Evolutionary conservation across 37 sponge, comb jelly and placozoan species (phyloP).

Genomic region (Ephydatia muelleri): DNA sequence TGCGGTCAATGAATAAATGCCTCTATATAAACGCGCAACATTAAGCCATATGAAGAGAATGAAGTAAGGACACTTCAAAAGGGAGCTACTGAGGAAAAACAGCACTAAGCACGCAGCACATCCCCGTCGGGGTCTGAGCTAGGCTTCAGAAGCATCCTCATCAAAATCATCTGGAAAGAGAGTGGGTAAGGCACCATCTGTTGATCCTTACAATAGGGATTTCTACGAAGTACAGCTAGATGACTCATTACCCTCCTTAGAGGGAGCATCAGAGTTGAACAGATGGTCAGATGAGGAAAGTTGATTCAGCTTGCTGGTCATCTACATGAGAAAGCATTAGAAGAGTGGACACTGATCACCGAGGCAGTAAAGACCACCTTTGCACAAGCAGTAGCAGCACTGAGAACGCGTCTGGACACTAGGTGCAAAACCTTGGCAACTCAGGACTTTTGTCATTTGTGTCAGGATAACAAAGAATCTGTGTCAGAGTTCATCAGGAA

Average conservation of each 20-base stretch:
- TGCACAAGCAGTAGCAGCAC: not conserved
- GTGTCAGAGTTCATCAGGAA: slow-evolving; percentile 19
- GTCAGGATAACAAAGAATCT: slow-evolving; percentile 8
- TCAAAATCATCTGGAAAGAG: not conserved
- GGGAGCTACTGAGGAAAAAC: no score
- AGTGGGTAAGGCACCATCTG: slow-evolving; percentile 8
- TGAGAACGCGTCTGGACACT: slow-evolving; percentile 11
- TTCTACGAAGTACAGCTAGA: not conserved
- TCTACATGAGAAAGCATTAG: slow-evolving; percentile 12
- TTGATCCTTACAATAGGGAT: slow-evolving; percentile 9
- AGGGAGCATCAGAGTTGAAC: slow-evolving; percentile 20
- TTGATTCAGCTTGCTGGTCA: slow-evolving; percentile 34
- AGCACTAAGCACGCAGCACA: no score
- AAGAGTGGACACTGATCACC: slow-evolving; percentile 5
- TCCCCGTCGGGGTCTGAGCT: not conserved
- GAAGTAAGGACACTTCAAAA: no score
- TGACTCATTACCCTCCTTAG: slow-evolving; percentile 12
- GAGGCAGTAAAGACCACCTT: not conserved
- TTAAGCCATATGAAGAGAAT: no score
- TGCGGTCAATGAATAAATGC: no score
- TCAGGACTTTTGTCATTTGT: slow-evolving; percentile 23
- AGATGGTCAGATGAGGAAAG: slow-evolving; percentile 16
- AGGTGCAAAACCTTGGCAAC: slow-evolving; percentile 8
- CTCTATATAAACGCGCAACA: no score
- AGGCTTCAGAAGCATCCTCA: no score